phyloP scores from a whole-genome alignment of 37 sponge, comb jelly and placozoan genomes.

The Ephydatia muelleri region DNA sequence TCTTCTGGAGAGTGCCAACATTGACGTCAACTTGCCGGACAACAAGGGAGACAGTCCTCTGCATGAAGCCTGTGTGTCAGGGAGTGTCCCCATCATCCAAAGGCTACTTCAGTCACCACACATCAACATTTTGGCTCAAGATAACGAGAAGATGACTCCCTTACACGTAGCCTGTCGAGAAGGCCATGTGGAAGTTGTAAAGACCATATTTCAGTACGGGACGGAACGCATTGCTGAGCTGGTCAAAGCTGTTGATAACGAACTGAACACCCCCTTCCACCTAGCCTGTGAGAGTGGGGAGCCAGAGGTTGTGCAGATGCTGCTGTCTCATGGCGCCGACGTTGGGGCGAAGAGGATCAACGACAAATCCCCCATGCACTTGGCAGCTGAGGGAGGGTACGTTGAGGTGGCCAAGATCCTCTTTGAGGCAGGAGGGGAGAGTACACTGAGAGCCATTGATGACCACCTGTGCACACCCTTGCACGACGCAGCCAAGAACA shows the following conservation, averaged over 20 bases:
- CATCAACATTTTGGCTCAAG: slow-evolving; percentile 17
- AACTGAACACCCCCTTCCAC: slow-evolving; percentile 76
- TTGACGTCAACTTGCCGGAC: slow-evolving; percentile 39
- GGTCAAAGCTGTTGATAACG: slow-evolving; percentile 45
- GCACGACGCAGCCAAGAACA: slow-evolving; percentile 80
- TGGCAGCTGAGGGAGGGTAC: slow-evolving; percentile 84
- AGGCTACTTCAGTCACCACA: slow-evolving; percentile 31
- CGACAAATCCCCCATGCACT: slow-evolving; percentile 73
- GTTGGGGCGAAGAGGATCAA: slow-evolving; percentile 38
- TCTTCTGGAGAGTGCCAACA: slow-evolving; percentile 23
- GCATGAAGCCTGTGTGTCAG: slow-evolving; percentile 77
- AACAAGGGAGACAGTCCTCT: slow-evolving; percentile 78
- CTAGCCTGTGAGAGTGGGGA: slow-evolving; percentile 79
- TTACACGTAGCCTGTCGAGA: slow-evolving; percentile 82
- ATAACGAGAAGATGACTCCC: slow-evolving; percentile 50
- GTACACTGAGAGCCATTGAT: slow-evolving; percentile 37
- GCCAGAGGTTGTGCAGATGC: slow-evolving; percentile 61
- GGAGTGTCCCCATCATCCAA: slow-evolving; percentile 64
- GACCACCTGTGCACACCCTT: slow-evolving; percentile 67
- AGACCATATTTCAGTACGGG: slow-evolving; percentile 31
- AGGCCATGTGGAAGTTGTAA: slow-evolving; percentile 75
- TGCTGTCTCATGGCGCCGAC: slow-evolving; percentile 54
- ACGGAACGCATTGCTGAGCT: slow-evolving; percentile 13
- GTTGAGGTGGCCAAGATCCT: slow-evolving; percentile 64
- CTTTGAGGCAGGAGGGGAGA: slow-evolving; percentile 19